Percentiles rank a stretch among this genome's conserved stretches.
phyloP scores from a whole-genome alignment of 2,113 vertebrate species.

The Rhipidura dahli region DNA sequence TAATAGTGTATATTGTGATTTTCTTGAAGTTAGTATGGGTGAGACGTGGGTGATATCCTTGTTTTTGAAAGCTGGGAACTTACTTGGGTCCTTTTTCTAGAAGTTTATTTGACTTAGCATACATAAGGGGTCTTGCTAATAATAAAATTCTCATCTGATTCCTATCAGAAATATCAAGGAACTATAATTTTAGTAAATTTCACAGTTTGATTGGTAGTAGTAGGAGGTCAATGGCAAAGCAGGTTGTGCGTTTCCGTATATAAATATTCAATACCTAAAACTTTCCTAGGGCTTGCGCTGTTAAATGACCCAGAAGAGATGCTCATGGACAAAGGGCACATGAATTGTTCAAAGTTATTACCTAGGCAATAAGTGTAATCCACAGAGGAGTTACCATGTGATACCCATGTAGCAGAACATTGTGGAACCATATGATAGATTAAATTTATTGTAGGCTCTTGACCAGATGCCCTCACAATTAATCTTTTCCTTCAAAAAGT shows the following conservation, averaged over 20 bases:
- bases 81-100: neutral
- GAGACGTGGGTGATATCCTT: neutral
- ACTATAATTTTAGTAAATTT: neutral
- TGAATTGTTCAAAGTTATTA: neutral
- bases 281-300: neutral
- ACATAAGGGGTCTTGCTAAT: neutral
- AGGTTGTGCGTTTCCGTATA: neutral
- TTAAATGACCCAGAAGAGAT: neutral
- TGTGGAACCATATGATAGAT: neutral
- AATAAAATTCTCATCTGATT: neutral
- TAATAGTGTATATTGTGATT: neutral
- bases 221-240: neutral
- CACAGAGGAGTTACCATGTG: neutral
- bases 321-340: accelerated
- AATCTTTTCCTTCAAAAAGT: neutral
- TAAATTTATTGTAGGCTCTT: neutral
- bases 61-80: neutral
- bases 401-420: neutral
- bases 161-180: neutral
- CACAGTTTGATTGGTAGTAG: neutral
- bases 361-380: neutral
- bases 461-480: neutral
- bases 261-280: neutral
- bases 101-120: neutral
- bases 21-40: neutral